phyloP scores from a whole-genome alignment of 1,140 invertebrate species.

The Drosophila bifasciata region DNA sequence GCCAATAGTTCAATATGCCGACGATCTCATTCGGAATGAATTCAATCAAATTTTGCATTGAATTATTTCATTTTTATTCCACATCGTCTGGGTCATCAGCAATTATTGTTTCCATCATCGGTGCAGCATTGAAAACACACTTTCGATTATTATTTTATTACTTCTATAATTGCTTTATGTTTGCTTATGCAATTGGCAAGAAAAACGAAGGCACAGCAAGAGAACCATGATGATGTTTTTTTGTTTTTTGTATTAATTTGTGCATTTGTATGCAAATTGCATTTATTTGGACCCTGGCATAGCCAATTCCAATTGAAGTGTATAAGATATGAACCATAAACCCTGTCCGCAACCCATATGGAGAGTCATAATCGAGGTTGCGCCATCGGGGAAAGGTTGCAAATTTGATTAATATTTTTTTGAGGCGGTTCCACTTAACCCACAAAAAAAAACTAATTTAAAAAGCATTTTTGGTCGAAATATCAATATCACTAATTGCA shows the following conservation, averaged over 20 bases:
- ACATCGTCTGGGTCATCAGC: slow-evolving; percentile 18
- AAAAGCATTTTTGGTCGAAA: slow-evolving; percentile 49
- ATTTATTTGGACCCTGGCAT: slow-evolving; percentile 32
- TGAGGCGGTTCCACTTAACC: slow-evolving; percentile 47
- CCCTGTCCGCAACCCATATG: slow-evolving; percentile 38
- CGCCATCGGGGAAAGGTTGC: slow-evolving; percentile 52
- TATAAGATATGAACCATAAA: slow-evolving; percentile 20
- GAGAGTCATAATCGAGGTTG: slow-evolving; percentile 54
- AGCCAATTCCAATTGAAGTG: slow-evolving; percentile 19
- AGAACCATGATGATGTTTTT: slow-evolving; percentile 34
- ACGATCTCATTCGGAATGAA: not conserved
- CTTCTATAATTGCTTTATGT: slow-evolving; percentile 15
- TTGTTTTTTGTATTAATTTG: slow-evolving; percentile 69
- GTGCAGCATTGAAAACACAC: slow-evolving; percentile 11
- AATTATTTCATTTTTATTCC: slow-evolving; percentile 9
- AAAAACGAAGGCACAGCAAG: slow-evolving; percentile 3
- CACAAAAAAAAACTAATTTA: slow-evolving; percentile 41
- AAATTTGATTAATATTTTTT: slow-evolving; percentile 45
- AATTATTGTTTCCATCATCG: slow-evolving; percentile 19
- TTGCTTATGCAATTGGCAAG: slow-evolving; percentile 29
- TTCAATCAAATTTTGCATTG: slow-evolving; percentile 35
- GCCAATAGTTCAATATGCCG: slow-evolving; percentile 47
- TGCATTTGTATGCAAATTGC: slow-evolving; percentile 75
- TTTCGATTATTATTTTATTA: slow-evolving; percentile 47
- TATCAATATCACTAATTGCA: slow-evolving; percentile 38